Evolutionary conservation across 2,888 invertebrate species (phyloP), one percentile per base, ranked within the genome.

Genomic region (Polyommatus icarus): DNA sequence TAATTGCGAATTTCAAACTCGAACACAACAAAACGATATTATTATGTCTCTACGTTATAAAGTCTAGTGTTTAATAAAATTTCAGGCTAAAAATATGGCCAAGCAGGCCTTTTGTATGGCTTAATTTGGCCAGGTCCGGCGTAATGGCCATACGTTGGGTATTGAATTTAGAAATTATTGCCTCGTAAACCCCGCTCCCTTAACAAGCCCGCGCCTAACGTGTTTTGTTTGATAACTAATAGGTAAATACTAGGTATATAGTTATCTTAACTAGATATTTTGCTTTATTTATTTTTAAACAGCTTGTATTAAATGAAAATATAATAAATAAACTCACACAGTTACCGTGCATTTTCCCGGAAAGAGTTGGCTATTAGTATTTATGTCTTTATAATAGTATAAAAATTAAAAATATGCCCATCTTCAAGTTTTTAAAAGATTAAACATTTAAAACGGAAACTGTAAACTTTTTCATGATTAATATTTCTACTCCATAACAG

Each of bases 91-190:
- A 67, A 67, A 67, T 67, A 67, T 67, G 67, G 15, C 29, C 67
- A 29, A 67, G 29, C 67, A 15, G 29, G 15, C 67, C 67, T 29
- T 72, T 72, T 40, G 71, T 50, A 73, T 40, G 36, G 57, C 61
- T 73, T 59, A 73, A 73, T 46, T 72, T 57, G 36, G 59, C 72
- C 71, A 77, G 77, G 73, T 72, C 77, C 73, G 8, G 71, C 61
- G 77, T 78, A 78, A 80, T 81, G 80, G 80, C 80, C 80, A 81
- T 81, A 83, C 84, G 82, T 79, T 82, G 84, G 86, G 85, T 89
- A 89, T 89, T 88, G 87, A 87, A 88, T 88, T 89, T 88, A 88
- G 87, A 85, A 88, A 87, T 87, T 88, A 89, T 81, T 85, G 82
- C 81, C 82, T 83, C 86, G 82, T 85, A 83, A 83, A 83, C 80